phyloP scores from a whole-genome alignment of 2,113 vertebrate genomes.

The Phodopus roborovskii region DNA sequence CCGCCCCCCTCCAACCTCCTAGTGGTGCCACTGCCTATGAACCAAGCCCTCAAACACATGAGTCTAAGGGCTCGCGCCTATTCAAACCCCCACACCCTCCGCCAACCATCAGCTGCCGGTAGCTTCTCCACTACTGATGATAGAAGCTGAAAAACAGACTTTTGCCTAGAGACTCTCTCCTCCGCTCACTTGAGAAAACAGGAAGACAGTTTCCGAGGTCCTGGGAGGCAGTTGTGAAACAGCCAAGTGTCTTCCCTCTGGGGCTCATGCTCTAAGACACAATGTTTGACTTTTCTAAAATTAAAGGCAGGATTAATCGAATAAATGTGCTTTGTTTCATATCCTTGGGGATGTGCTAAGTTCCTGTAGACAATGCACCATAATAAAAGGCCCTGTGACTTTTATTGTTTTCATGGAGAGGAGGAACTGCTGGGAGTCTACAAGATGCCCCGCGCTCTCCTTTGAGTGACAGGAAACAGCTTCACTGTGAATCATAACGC shows the following conservation, averaged over 20 bases:
- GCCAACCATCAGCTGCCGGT: not conserved
- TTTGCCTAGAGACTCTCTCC: not conserved
- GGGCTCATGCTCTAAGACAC: not conserved
- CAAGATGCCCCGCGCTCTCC: constrained; percentile 72
- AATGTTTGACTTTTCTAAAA: constrained; percentile 53
- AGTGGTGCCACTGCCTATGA: not conserved
- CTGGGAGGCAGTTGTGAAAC: not conserved
- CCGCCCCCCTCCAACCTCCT: too few relatives aligned
- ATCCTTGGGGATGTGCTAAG: constrained; percentile 58
- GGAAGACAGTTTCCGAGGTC: not conserved
- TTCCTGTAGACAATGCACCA: constrained; percentile 65
- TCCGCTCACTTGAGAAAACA: not conserved
- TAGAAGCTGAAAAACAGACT: not conserved
- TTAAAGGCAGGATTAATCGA: constrained; percentile 53
- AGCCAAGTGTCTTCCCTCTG: not conserved
- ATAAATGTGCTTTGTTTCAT: constrained; percentile 62
- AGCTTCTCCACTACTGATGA: not conserved
- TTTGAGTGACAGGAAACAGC: constrained; percentile 60
- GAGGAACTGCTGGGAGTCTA: constrained; percentile 59
- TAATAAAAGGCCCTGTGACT: constrained; percentile 53
- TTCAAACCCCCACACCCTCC: not conserved
- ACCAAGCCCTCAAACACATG: not conserved
- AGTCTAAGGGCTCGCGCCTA: not conserved
- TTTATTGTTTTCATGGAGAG: constrained; percentile 72
- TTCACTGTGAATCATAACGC: constrained; percentile 62